These are phyloP conservation scores for Mionectes macconnelli DNA, from an alignment of 2,113 vertebrate species.

Conservation along the genomic window DNA sequence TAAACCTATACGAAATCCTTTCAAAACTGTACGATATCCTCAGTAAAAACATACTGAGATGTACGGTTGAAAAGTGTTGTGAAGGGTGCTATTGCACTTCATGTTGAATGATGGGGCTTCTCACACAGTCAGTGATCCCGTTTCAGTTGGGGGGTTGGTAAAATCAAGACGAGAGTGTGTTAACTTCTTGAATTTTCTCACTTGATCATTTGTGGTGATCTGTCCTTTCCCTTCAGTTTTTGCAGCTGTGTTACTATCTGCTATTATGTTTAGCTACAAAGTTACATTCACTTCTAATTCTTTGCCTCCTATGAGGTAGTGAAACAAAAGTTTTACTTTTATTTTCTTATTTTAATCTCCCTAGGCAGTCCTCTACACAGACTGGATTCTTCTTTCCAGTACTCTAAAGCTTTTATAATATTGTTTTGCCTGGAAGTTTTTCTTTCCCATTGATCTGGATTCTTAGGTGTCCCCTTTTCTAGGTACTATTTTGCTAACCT, in stretches of 20 bases:
- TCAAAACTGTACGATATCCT: too few species aligned
- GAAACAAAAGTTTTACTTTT: background rate
- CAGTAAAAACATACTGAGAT: background rate
- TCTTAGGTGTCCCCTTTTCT: background rate
- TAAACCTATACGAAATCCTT: too few species aligned
- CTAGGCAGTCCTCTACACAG: background rate
- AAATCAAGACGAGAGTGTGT: background rate
- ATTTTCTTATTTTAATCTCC: background rate
- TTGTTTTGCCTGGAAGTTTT: background rate
- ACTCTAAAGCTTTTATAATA: background rate
- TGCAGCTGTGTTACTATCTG: background rate
- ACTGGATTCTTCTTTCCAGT: background rate
- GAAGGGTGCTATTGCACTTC: background rate
- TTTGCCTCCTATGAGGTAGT: background rate
- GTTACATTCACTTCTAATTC: background rate
- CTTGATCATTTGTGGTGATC: background rate
- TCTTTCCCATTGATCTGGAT: background rate
- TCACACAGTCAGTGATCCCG: background rate
- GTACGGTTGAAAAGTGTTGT: background rate
- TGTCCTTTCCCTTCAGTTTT: background rate
- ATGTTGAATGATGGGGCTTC: background rate
- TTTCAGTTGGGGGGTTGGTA: background rate
- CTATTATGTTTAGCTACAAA: background rate
- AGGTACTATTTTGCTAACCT: background rate
- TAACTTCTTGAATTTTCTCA: background rate